These are phyloP conservation scores for Drosophila melanosoma DNA, from an alignment of 2,888 invertebrate species.

Conservation along the genomic window DNA sequence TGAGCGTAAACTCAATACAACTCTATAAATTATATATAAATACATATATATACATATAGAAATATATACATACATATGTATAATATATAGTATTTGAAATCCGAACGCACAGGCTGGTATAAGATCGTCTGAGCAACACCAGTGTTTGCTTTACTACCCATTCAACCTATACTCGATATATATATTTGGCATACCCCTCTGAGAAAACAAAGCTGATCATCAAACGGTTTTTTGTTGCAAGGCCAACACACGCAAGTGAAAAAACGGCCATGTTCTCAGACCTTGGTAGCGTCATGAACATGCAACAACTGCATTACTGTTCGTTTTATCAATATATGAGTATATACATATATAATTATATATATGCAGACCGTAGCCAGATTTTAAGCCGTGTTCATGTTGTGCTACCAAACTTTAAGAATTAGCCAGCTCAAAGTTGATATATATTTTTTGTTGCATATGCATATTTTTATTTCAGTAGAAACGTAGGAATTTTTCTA, in stretches of 20 bases:
- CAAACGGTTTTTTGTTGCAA: constrained; percentile 22
- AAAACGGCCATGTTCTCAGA: constrained; percentile 76
- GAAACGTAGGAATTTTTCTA: constrained; percentile 74
- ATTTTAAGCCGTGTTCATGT: constrained; percentile 31
- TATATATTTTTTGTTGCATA: constrained; percentile 56
- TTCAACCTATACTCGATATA: not conserved
- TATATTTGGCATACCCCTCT: not conserved
- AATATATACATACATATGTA: not conserved
- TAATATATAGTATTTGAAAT: not conserved
- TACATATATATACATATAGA: not conserved
- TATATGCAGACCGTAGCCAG: constrained; percentile 14
- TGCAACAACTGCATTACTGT: constrained; percentile 37
- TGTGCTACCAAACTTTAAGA: constrained; percentile 80
- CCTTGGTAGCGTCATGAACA: constrained; percentile 71
- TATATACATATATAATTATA: constrained; percentile 1
- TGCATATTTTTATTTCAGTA: constrained; percentile 77
- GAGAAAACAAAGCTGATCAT: constrained; percentile 20
- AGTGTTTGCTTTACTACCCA: not conserved
- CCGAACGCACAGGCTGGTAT: not conserved
- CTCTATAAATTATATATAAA: not conserved
- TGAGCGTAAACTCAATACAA: not conserved
- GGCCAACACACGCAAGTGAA: constrained; percentile 61
- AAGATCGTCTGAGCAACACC: not conserved
- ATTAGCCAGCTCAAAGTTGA: constrained; percentile 74
- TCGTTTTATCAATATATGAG: not conserved